Evolutionary conservation across 2,888 invertebrate genomes (phyloP).

Genomic region (Leucozona laternaria): DNA sequence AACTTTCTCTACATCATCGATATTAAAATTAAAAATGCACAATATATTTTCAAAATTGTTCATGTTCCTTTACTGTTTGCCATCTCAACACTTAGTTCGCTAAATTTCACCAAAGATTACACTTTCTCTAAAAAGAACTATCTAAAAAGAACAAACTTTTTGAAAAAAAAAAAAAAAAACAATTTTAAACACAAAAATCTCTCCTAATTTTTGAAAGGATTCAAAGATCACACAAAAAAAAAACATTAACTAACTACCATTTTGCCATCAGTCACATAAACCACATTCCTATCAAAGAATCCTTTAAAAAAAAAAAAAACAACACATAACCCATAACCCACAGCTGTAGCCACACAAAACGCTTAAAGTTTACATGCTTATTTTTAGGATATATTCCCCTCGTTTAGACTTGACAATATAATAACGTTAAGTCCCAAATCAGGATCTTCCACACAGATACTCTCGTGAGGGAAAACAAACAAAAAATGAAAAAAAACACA

Average conservation of each 20-base stretch:
- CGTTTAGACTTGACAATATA: slow-evolving; percentile 50
- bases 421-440: slow-evolving; percentile 53
- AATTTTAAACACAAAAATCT: neutral
- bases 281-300: slow-evolving; percentile 9
- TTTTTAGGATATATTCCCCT: slow-evolving; percentile 39
- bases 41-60: neutral
- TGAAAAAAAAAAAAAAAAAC: neutral
- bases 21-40: neutral
- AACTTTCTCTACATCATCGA: too few relatives aligned
- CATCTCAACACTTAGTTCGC: neutral
- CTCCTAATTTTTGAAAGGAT: neutral
- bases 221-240: neutral
- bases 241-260: slow-evolving; percentile 23
- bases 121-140: neutral
- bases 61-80: neutral
- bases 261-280: slow-evolving; percentile 6
- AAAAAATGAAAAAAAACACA: neutral
- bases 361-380: slow-evolving; percentile 11
- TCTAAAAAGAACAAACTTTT: neutral
- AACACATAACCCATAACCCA: slow-evolving; percentile 2
- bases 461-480: neutral
- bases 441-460: slow-evolving; percentile 6
- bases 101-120: neutral
- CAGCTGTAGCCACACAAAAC: neutral
- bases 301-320: neutral